Evolutionary conservation across 2,797 vertebrate species (phyloP).

Genomic region (Syndactyla subalaris): DNA sequence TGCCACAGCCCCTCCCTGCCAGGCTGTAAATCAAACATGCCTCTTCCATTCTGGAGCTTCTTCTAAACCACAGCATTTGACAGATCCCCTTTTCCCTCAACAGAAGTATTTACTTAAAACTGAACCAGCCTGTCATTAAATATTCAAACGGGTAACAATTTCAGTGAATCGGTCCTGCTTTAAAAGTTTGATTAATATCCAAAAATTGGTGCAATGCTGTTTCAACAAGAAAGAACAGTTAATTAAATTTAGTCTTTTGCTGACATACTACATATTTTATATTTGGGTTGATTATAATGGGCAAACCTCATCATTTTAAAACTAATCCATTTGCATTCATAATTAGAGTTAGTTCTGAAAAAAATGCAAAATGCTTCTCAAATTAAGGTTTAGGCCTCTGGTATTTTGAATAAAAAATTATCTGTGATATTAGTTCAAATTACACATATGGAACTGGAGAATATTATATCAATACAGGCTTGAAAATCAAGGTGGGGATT

Average conservation of each 20-base stretch:
- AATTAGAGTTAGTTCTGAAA: background rate
- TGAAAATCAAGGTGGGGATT: background rate
- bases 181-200: background rate
- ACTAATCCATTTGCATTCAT: background rate
- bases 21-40: background rate
- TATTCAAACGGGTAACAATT: background rate
- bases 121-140: background rate
- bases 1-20: background rate
- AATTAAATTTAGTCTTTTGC: background rate
- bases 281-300: background rate
- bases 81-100: background rate
- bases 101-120: background rate
- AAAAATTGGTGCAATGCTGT: background rate
- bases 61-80: background rate
- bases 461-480: background rate
- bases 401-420: background rate
- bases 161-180: background rate
- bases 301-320: background rate
- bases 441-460: background rate
- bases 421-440: background rate
- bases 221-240: constrained; percentile 9
- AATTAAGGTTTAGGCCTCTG: background rate
- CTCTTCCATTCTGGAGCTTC: background rate
- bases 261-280: background rate
- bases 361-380: background rate